phyloP scores from a whole-genome alignment of 2,113 vertebrate genomes.

The Mionectes macconnelli region DNA sequence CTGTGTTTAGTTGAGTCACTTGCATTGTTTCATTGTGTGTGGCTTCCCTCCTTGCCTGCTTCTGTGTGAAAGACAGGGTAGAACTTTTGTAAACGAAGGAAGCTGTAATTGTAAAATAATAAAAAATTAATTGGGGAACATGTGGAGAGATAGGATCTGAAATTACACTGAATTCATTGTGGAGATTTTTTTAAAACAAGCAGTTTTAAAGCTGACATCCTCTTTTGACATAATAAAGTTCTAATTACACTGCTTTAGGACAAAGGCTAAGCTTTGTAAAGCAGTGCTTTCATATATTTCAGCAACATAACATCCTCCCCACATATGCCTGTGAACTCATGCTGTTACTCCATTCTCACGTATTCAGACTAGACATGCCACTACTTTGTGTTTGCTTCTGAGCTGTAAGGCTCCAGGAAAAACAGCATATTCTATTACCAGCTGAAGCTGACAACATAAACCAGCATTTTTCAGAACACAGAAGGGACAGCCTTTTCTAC shows the following conservation, averaged over 20 bases:
- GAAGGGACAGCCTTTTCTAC: neutral
- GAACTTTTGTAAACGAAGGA: slow-evolving; percentile 44
- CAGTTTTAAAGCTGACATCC: slow-evolving; percentile 37
- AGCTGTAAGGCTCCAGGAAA: neutral
- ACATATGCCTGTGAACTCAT: neutral
- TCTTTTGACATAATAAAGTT: slow-evolving; percentile 34
- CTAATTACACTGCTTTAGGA: neutral
- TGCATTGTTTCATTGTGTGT: slow-evolving; percentile 54
- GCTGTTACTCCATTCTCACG: slow-evolving; percentile 9
- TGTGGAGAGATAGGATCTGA: slow-evolving; percentile 29
- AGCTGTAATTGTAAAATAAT: slow-evolving; percentile 40
- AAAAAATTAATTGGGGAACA: slow-evolving; percentile 39
- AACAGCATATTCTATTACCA: neutral
- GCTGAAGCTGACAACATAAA: neutral
- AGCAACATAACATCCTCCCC: slow-evolving; percentile 18
- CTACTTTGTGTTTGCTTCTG: neutral
- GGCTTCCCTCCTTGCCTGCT: slow-evolving; percentile 20
- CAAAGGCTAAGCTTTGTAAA: slow-evolving; percentile 12
- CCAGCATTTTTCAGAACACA: neutral
- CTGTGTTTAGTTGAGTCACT: slow-evolving; percentile 6
- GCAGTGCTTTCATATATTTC: slow-evolving; percentile 4
- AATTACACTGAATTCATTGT: slow-evolving; percentile 49
- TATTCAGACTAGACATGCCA: neutral
- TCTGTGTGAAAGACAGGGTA: slow-evolving; percentile 13
- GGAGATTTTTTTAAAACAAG: neutral